A percentile compares a stretch with the other conserved stretches of the same genome.
Conservation (phyloP, 2,113 vertebrate genomes). For the Pelecanus crispus region DNA sequence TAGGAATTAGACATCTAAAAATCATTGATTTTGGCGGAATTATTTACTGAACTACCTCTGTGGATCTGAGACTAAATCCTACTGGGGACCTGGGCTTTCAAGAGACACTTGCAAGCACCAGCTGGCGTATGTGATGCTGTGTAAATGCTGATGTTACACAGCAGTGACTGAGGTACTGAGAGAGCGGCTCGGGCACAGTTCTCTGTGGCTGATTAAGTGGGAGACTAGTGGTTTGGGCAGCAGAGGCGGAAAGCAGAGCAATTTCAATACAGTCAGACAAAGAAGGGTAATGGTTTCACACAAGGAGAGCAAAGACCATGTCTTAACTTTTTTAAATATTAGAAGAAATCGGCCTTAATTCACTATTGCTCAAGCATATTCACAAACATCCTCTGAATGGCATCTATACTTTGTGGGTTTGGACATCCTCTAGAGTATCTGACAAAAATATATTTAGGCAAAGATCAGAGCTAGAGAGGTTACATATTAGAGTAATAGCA, state of each 20-base stretch:
- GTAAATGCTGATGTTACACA: background rate
- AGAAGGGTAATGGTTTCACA: background rate
- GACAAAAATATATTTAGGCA: background rate
- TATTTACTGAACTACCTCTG: background rate
- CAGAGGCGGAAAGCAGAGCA: background rate
- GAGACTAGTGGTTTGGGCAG: background rate
- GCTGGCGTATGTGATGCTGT: background rate
- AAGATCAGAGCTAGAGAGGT: background rate
- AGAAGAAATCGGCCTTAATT: background rate
- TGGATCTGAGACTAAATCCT: background rate
- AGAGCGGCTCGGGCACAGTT: background rate
- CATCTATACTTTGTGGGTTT: background rate
- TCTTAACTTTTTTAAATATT: background rate
- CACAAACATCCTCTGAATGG: background rate
- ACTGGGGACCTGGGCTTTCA: background rate
- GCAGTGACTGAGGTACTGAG: background rate
- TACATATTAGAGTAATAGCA: background rate
- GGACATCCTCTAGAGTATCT: background rate
- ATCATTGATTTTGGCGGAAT: background rate
- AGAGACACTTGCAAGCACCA: background rate
- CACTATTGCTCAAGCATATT: background rate
- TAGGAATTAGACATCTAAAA: background rate
- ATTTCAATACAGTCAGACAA: background rate
- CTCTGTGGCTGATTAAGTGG: background rate
- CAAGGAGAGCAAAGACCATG: background rate